Conservation (phyloP, 2,797 vertebrate genomes). For the Ceyx erithaca region DNA sequence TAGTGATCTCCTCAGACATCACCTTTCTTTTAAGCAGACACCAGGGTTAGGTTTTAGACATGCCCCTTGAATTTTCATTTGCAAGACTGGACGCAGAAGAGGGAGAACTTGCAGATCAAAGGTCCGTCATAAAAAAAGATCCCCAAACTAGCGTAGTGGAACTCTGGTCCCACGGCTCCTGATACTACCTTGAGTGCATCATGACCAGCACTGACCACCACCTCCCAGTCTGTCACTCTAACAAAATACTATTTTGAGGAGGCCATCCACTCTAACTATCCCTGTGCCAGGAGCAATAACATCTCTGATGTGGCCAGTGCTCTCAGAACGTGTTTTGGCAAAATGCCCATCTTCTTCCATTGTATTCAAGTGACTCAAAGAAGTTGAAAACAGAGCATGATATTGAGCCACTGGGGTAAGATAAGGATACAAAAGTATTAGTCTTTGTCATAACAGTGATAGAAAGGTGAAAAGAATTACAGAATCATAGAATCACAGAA, state of each 20-base stretch:
- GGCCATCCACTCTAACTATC: neutral
- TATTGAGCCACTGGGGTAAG: neutral
- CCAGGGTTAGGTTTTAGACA: neutral
- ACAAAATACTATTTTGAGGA: constrained; percentile 31
- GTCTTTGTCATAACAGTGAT: neutral
- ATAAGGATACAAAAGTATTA: neutral
- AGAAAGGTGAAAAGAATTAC: neutral
- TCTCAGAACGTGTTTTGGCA: fast-evolving
- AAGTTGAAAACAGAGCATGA: neutral
- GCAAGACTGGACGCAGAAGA: neutral
- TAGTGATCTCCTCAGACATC: neutral
- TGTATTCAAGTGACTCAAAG: neutral
- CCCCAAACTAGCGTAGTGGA: fast-evolving
- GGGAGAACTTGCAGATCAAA: neutral
- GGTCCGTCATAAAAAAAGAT: fast-evolving
- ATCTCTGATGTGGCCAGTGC: neutral
- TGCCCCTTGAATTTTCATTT: neutral
- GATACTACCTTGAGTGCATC: neutral
- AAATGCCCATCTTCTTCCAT: neutral
- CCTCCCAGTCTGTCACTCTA: constrained; percentile 6
- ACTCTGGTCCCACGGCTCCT: fast-evolving
- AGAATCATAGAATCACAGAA: neutral
- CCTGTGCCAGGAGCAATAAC: neutral
- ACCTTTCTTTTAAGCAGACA: neutral
- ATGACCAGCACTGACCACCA: neutral